These are phyloP conservation scores for Hoplodrina blanda DNA, from an alignment of 2,888 invertebrate species.

Conservation along the genomic window DNA sequence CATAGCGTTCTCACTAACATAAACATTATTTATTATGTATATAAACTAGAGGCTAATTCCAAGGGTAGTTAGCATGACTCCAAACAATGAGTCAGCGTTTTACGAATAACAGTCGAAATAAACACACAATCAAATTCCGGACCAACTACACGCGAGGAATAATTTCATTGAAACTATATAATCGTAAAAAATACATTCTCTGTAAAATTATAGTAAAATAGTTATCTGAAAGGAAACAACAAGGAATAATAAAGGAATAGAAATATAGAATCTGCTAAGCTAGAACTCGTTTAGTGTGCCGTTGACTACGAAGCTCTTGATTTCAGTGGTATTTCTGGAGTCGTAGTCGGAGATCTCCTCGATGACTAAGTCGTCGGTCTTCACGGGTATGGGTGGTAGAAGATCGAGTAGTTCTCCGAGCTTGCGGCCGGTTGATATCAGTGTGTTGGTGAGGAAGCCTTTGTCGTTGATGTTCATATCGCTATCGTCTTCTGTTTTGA, in stretches of 20 bases:
- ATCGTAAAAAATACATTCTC: constrained; percentile 71
- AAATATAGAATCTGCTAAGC: constrained; percentile 67
- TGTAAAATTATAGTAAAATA: constrained; percentile 72
- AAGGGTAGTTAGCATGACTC: constrained; percentile 52
- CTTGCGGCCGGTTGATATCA: constrained; percentile 83
- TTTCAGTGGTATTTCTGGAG: constrained; percentile 80
- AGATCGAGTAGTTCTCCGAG: constrained; percentile 82
- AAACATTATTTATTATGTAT: constrained; percentile 64
- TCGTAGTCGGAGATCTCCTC: constrained; percentile 86
- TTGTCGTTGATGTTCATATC: constrained; percentile 68
- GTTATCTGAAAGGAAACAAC: constrained; percentile 71
- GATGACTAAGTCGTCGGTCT: constrained; percentile 82
- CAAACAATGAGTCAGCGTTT: constrained; percentile 37
- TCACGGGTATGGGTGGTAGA: constrained; percentile 82
- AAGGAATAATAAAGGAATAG: constrained; percentile 68
- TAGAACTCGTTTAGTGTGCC: constrained; percentile 76
- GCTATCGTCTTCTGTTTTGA: constrained; percentile 72
- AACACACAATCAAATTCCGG: constrained; percentile 42
- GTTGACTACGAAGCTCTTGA: constrained; percentile 85
- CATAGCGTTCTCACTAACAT: constrained; percentile 78
- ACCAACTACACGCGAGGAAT: constrained; percentile 74
- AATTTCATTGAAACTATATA: constrained; percentile 76
- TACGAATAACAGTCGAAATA: constrained; percentile 50
- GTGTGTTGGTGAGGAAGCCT: constrained; percentile 77
- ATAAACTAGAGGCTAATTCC: constrained; percentile 57